Evolutionary conservation across 2,113 vertebrate species (phyloP), one percentile per base, ranked within the genome.

Genomic region (Pogona vitticeps): DNA sequence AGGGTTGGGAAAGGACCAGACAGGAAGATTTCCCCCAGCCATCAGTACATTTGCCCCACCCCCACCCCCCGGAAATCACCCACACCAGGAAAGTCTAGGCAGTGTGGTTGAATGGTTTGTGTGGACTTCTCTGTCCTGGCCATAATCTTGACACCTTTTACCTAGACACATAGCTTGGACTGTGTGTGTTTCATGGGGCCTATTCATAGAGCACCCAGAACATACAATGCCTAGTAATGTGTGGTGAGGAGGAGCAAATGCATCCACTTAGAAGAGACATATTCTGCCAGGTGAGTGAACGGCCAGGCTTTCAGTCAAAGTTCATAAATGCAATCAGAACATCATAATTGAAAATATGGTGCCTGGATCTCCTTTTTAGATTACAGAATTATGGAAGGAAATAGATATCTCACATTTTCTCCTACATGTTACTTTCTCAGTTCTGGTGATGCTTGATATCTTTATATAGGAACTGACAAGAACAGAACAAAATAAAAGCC

Each of bases 401-500:
- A 42, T 46, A 63, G 21, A 46, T 61, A 80, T 17, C 58, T 84
- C 36, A 73, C n/a, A 80, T 80, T 80, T 38, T 56, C 36, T 59
- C 10, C 9, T 58, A 73, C 18, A 9, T 73, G 26, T 67, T 38
- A 28, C 65, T 18, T 75, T 87, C 52, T 42, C 84, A 70, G 46
- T 17, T 26, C 42, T 10, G 38, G 18, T 33, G 68, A n/a, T 42
- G 52, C n/a, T 61, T 56, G 70, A 80, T 73, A 80, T 68, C 70
- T 84, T 20, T 67, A 73, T 73, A 80, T 33, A 80, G 42, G 33
- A 33, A 73, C 33, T 63, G 56, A 65, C 1, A 65, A 75, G 58
- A 84, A 56, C 77, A 88, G 68, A 84, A 26, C 26, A 52, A 67
- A 33, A 75, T 67, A 61, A 58, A 68, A 84, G 70, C 36, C n/a